These are phyloP conservation scores for Acrobasis suavella DNA, from an alignment of 2,888 invertebrate genomes.

Conservation along the genomic window DNA sequence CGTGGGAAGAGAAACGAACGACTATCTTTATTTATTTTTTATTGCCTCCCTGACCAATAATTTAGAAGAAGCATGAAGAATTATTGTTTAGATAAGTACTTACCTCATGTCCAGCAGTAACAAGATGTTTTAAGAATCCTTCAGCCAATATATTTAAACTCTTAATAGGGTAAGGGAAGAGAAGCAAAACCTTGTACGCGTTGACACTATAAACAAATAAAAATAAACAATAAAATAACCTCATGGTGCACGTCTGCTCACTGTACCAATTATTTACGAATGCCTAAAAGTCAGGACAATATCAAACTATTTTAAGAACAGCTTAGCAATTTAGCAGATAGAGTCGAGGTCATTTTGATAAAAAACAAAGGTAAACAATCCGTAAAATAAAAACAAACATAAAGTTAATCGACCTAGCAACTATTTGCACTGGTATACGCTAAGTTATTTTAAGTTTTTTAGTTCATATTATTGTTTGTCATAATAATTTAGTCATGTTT, in stretches of 20 bases:
- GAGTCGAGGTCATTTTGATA: not conserved
- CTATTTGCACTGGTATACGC: no score
- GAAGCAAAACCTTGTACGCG: constrained; percentile 7
- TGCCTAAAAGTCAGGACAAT: no score
- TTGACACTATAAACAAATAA: constrained; percentile 1
- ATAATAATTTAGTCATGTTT: no score
- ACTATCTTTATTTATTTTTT: no score
- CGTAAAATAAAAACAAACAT: no score
- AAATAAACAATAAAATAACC: not conserved
- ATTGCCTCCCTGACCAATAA: no score
- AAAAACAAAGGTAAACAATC: not conserved
- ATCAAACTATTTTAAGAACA: no score
- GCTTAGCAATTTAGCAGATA: not conserved
- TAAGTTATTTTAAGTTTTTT: no score
- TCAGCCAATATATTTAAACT: constrained; percentile 17
- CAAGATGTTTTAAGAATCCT: constrained; percentile 14
- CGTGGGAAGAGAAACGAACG: no score
- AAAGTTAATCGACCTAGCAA: no score
- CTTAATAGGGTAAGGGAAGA: constrained; percentile 13
- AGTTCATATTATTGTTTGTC: no score
- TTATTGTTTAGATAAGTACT: not conserved
- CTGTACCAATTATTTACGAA: not conserved
- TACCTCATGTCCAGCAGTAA: constrained; percentile 40
- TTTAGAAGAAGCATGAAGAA: no score
- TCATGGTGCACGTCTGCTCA: not conserved